These are phyloP conservation scores for Scytalopus superciliaris DNA, from an alignment of 2,113 vertebrate species.

Conservation along the genomic window DNA sequence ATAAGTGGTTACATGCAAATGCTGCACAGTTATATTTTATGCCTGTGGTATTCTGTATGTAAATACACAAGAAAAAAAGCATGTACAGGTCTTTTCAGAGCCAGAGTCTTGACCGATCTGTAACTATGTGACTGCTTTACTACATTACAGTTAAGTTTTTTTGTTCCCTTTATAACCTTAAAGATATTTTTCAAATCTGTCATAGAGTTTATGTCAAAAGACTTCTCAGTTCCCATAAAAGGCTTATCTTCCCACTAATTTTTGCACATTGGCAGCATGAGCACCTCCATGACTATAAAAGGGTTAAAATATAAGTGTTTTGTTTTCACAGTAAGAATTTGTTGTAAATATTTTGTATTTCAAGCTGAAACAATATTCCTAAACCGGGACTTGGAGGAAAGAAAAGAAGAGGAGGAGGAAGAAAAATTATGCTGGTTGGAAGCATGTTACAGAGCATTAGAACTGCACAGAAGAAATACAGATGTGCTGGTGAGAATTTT, in stretches of 20 bases:
- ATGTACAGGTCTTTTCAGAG: neutral
- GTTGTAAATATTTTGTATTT: constrained; percentile 48
- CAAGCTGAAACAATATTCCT: constrained; percentile 91
- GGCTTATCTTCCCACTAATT: neutral
- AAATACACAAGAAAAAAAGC: neutral
- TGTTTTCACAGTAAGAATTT: neutral
- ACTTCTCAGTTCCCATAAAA: neutral
- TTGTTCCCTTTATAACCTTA: neutral
- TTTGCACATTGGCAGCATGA: neutral
- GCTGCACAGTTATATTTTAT: neutral
- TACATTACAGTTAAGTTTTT: neutral
- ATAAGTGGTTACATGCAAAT: neutral
- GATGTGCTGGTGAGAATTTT: constrained; percentile 82
- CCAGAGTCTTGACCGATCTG: neutral
- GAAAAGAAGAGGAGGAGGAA: constrained; percentile 70
- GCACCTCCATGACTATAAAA: neutral
- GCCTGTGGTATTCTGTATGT: neutral
- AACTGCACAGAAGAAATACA: constrained; percentile 79
- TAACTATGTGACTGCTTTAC: neutral
- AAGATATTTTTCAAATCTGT: neutral
- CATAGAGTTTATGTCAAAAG: neutral
- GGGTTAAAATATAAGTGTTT: neutral
- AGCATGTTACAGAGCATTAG: constrained; percentile 84
- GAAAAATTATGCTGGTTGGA: constrained; percentile 85
- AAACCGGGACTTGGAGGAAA: constrained; percentile 83